Percentiles rank a stretch among this genome's conserved stretches.
phyloP scores from a whole-genome alignment of 2,797 vertebrate species.

The Nasua narica region DNA sequence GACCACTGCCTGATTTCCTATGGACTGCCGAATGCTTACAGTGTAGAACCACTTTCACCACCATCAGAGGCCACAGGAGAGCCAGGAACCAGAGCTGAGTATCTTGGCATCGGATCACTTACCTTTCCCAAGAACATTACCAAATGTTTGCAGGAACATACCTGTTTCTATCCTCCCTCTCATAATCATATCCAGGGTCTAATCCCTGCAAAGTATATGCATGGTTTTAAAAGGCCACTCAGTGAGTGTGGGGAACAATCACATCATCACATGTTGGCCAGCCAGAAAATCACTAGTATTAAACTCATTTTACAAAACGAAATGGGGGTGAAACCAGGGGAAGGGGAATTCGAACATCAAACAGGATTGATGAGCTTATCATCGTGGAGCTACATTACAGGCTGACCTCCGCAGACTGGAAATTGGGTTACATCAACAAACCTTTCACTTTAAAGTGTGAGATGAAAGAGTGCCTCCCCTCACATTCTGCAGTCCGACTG shows the following conservation, averaged over 20 bases:
- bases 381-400: conserved; percentile 78
- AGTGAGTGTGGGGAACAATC: conserved; percentile 56
- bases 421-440: conserved; percentile 87
- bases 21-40: background rate
- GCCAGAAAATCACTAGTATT: conserved; percentile 70
- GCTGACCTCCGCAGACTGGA: conserved; percentile 87
- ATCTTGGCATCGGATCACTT: background rate
- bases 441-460: conserved; percentile 83
- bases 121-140: background rate
- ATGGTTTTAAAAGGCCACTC: conserved; percentile 53
- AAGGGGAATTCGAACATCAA: conserved; percentile 74
- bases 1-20: background rate
- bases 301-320: conserved; percentile 70
- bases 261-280: conserved; percentile 60
- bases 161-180: conserved; percentile 13
- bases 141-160: background rate
- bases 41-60: background rate
- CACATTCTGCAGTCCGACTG: conserved; percentile 78
- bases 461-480: conserved; percentile 83
- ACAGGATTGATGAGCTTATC: conserved; percentile 74
- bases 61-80: background rate
- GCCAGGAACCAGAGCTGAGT: background rate
- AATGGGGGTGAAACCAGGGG: background rate
- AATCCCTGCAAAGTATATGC: conserved; percentile 56
- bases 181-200: conserved; percentile 1